phyloP scores from a whole-genome alignment of 2,113 vertebrate species.

The Nestor notabilis region DNA sequence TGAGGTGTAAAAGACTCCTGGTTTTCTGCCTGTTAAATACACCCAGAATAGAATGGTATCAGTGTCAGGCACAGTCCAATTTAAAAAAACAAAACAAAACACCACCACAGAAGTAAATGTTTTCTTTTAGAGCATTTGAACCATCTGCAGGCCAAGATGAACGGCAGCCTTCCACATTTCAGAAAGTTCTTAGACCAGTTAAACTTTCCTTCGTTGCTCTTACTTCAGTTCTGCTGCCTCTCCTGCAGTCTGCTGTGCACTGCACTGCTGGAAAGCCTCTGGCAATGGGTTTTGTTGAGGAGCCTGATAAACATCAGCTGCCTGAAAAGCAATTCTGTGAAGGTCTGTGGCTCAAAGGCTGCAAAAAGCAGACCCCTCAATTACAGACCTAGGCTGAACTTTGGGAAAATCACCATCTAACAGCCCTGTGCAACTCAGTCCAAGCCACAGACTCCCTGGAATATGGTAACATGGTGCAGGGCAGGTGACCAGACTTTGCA shows the following conservation, averaged over 20 bases:
- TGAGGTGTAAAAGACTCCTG: not conserved
- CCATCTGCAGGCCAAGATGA: not conserved
- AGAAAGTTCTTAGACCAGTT: not conserved
- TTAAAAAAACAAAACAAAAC: not conserved
- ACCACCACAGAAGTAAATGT: not conserved
- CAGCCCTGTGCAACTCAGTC: not conserved
- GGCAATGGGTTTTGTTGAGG: not conserved
- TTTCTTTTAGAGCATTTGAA: not conserved
- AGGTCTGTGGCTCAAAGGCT: not conserved
- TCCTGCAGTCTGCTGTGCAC: not conserved
- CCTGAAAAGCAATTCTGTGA: not conserved
- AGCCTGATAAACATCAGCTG: not conserved
- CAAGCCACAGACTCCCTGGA: not conserved
- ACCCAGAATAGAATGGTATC: not conserved
- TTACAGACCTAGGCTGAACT: not conserved
- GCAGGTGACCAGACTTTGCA: not conserved
- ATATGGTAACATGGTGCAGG: not conserved
- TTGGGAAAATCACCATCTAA: not conserved
- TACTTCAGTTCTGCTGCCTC: not conserved
- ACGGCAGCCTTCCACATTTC: not conserved
- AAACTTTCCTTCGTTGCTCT: not conserved
- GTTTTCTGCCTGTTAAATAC: not conserved
- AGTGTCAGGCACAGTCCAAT: not conserved
- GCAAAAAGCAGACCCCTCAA: not conserved
- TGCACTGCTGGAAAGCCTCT: not conserved